Base-by-base conservation (phyloP, 2,888 invertebrate genomes). In the Xanthia togata region DNA sequence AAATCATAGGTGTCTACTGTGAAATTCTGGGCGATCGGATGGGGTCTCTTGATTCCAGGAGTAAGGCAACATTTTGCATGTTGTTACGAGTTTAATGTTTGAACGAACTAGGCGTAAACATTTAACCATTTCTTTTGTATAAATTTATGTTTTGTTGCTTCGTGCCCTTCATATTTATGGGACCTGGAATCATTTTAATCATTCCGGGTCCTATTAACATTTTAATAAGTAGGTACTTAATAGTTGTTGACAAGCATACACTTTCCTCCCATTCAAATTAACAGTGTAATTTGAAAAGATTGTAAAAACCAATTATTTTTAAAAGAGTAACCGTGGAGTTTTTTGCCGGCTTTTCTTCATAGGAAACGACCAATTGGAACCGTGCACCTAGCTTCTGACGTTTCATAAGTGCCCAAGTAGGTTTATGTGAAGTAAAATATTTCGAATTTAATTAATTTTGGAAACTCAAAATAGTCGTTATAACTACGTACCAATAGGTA, bases 1-100 rank as follows among this genome's bases (percentile, higher is more conserved):
- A 69, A 55, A 83, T 83, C 72, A 72, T 50, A 53, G 23, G 64
- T 64, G 79, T 71, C 79, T 55, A 14, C 53, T 55, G 44, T 60
- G 59, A 17, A 64, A 35, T 17, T 44, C 35, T 47, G n/a, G 38
- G 20, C 60, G 79, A 83, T 78, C 78, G 79, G 68, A 64, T 68
- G 35, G 50, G 57, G 63, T 59, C 35, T 26, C 50, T 4, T 44
- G 23, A 26, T 4, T 26, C 12, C 31, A 63, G 31, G 31, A 31
- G 23, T 55, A 14, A 53, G 60, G 50, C 14, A 67, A 17, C 41
- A 35, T 67, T 17, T 67, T 50, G 9, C 35, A 1, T 35, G 67
- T n/a, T 4, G 23, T 23, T 31, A 67, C 23, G 47, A n/a, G 65
- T 44, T 26, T 5, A 12, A 35, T 60, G 4, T 26, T 26, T 9